Percentiles rank a stretch among this genome's conserved stretches.
Evolutionary conservation across 2,888 invertebrate species (phyloP).

Genomic region (Brachycybe producta): DNA sequence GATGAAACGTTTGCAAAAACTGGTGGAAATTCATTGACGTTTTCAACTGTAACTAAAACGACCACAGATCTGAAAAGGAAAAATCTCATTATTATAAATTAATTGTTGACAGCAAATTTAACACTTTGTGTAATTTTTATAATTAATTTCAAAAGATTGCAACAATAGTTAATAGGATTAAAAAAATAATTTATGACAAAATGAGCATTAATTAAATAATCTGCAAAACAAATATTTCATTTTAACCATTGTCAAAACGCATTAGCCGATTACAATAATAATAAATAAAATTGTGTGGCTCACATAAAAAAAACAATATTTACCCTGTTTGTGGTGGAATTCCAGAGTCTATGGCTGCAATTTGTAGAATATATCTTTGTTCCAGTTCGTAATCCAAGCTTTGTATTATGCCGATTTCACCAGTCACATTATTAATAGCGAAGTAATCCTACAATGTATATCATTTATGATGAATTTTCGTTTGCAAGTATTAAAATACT

Average conservation of each 20-base stretch:
- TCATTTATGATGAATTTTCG: background rate
- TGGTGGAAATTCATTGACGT: conserved; percentile 36
- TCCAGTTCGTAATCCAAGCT: conserved; percentile 56
- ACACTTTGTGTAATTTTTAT: too few relatives aligned
- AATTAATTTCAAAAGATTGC: too few relatives aligned
- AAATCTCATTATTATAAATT: too few relatives aligned
- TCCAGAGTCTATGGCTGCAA: conserved; percentile 26
- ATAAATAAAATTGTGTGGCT: too few relatives aligned
- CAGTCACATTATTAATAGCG: conserved; percentile 61
- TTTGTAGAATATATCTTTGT: conserved; percentile 19
- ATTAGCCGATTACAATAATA: too few relatives aligned
- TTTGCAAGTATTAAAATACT: too few relatives aligned
- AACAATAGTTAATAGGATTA: background rate
- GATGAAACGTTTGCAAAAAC: conserved; percentile 53
- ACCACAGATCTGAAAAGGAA: conserved; percentile 16
- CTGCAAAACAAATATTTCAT: too few relatives aligned
- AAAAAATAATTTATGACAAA: too few relatives aligned
- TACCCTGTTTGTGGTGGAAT: conserved; percentile 25
- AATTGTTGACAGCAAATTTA: too few relatives aligned
- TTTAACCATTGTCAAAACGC: too few relatives aligned
- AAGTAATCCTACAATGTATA: conserved; percentile 38
- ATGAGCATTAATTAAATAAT: too few relatives aligned
- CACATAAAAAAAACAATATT: too few relatives aligned
- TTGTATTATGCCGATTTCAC: conserved; percentile 57
- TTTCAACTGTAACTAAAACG: conserved; percentile 27